These are phyloP conservation scores for Elysia crispata DNA, from an alignment of 2,888 invertebrate species.

Conservation along the genomic window DNA sequence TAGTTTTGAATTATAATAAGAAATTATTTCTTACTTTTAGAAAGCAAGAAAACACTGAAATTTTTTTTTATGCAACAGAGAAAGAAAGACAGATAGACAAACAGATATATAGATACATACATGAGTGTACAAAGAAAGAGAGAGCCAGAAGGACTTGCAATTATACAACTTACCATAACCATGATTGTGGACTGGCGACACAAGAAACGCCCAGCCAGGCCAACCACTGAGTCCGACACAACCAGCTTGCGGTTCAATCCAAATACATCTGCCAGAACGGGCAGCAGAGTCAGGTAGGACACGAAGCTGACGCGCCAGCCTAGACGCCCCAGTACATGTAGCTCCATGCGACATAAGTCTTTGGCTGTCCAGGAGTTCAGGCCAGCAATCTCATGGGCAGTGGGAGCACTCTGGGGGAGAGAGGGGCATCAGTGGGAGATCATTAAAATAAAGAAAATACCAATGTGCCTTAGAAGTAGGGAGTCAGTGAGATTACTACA, in stretches of 20 bases:
- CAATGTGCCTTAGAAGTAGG: too few relatives aligned
- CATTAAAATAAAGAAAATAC: too few relatives aligned
- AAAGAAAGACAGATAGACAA: too few relatives aligned
- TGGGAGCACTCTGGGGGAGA: conserved; percentile 60
- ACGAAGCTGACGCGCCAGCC: conserved; percentile 66
- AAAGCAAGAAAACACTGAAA: too few relatives aligned
- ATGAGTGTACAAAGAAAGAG: too few relatives aligned
- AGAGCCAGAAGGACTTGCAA: too few relatives aligned
- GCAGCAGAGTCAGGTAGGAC: conserved; percentile 65
- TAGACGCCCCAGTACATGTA: conserved; percentile 69
- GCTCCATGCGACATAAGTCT: conserved; percentile 74
- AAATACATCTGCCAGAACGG: conserved; percentile 23
- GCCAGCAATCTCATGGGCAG: conserved; percentile 62
- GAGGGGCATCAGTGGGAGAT: not conserved
- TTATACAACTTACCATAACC: conserved; percentile 39
- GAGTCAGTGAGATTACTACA: too few relatives aligned
- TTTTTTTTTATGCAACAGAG: too few relatives aligned
- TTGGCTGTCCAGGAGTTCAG: conserved; percentile 69
- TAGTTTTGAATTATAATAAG: too few relatives aligned
- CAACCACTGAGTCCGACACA: not conserved
- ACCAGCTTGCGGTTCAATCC: not conserved
- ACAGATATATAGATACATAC: too few relatives aligned
- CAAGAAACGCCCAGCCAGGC: conserved; percentile 32
- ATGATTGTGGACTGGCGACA: conserved; percentile 41
- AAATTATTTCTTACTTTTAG: too few relatives aligned